These are phyloP conservation scores for Sphecodes monilicornis DNA, from an alignment of 2,888 invertebrate genomes.

Conservation along the genomic window DNA sequence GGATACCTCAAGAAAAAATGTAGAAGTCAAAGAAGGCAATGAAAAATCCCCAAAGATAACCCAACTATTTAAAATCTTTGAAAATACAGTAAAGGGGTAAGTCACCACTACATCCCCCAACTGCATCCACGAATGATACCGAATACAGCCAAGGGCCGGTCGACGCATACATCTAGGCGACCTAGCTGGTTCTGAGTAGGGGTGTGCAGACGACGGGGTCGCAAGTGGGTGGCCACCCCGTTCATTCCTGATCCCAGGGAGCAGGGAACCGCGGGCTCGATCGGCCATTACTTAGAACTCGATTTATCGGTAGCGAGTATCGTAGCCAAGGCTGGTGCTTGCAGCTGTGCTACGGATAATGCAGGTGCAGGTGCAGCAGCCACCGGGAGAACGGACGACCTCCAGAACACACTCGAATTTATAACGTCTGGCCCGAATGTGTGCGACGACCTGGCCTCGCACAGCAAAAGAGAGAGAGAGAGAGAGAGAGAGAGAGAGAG, in stretches of 20 bases:
- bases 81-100: background rate
- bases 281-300: constrained; percentile 71
- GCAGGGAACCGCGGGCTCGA: constrained; percentile 53
- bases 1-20: background rate
- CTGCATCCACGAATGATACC: background rate
- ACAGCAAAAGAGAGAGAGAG: background rate
- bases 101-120: too few relatives aligned
- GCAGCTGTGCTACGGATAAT: constrained; percentile 62
- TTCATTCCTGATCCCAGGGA: constrained; percentile 57
- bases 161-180: background rate
- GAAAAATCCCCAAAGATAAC: background rate
- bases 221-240: constrained; percentile 14
- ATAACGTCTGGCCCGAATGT: constrained; percentile 56
- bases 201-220: constrained; percentile 17
- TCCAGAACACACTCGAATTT: constrained; percentile 66
- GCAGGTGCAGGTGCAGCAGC: constrained; percentile 62
- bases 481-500: background rate
- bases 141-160: background rate
- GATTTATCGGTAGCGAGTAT: constrained; percentile 67
- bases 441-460: constrained; percentile 40
- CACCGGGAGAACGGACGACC: constrained; percentile 26
- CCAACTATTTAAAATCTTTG: background rate
- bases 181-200: background rate
- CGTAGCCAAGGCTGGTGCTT: constrained; percentile 37
- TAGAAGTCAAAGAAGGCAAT: background rate